Conservation (phyloP, 1,140 invertebrate genomes). For the Plodia interpunctella region DNA sequence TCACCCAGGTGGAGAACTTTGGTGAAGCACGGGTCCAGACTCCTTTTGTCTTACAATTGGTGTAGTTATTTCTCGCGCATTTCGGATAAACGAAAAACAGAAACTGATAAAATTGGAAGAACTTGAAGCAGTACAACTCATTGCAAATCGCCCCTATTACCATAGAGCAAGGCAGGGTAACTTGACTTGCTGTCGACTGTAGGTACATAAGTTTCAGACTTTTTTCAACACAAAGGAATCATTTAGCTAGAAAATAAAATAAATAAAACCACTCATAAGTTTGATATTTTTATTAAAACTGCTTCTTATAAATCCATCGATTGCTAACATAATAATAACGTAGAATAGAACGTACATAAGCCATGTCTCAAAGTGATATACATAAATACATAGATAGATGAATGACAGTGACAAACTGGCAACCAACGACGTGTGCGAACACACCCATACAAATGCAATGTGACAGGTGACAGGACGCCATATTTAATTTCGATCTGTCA, state of each 20-base stretch:
- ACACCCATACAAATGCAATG: constrained; percentile 19
- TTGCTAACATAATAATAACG: constrained; percentile 59
- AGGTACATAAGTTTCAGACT: too few species aligned
- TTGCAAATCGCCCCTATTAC: too few species aligned
- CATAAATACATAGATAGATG: constrained; percentile 52
- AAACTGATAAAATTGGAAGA: too few species aligned
- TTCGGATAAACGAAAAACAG: too few species aligned
- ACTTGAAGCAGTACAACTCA: too few species aligned
- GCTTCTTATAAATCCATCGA: constrained; percentile 72
- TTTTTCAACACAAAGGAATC: too few species aligned
- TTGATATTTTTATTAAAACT: constrained; percentile 64
- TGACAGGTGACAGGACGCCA: constrained; percentile 33
- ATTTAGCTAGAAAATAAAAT: background rate
- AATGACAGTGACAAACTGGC: constrained; percentile 35
- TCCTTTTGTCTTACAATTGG: too few species aligned
- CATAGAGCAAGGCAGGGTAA: too few species aligned
- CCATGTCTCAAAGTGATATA: constrained; percentile 56
- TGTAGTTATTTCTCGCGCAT: too few species aligned
- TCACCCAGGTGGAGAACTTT: too few species aligned
- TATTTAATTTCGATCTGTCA: constrained; percentile 23
- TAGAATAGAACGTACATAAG: constrained; percentile 68
- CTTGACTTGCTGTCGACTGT: too few species aligned
- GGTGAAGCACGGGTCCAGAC: too few species aligned
- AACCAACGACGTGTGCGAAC: constrained; percentile 21
- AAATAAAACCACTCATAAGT: background rate